These are phyloP conservation scores for Diorhabda sublineata DNA, from an alignment of 1,140 invertebrate genomes.

Conservation along the genomic window DNA sequence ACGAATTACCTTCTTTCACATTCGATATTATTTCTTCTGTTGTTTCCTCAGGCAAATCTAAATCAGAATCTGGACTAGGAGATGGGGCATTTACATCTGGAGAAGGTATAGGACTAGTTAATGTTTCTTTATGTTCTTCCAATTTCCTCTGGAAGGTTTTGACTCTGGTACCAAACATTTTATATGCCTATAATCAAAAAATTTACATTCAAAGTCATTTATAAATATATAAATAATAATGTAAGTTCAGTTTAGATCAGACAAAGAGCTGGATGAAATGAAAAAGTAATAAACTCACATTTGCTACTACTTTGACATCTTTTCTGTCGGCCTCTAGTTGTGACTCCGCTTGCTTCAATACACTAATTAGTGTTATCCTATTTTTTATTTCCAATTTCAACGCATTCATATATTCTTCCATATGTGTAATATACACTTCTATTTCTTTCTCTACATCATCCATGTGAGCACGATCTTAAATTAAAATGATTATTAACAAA, in stretches of 20 bases:
- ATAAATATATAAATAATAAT: background rate
- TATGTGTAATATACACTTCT: constrained; percentile 70
- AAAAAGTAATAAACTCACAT: constrained; percentile 60
- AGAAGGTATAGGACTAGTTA: constrained; percentile 64
- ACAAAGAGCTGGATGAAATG: too few species aligned
- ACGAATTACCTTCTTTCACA: constrained; percentile 11
- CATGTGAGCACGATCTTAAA: constrained; percentile 71
- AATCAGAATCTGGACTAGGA: constrained; percentile 73
- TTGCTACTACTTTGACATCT: constrained; percentile 89
- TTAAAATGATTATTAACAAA: background rate
- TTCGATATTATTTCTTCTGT: constrained; percentile 7
- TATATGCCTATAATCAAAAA: constrained; percentile 72
- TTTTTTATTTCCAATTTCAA: constrained; percentile 80
- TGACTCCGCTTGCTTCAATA: constrained; percentile 73
- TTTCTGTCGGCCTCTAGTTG: constrained; percentile 86
- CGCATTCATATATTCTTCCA: constrained; percentile 76
- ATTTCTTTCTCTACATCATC: constrained; percentile 86
- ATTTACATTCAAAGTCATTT: background rate
- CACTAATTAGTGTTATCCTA: constrained; percentile 67
- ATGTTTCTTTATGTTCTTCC: constrained; percentile 67
- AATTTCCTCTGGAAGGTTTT: constrained; percentile 80
- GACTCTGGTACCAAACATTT: constrained; percentile 83
- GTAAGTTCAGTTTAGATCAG: background rate
- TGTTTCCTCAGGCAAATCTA: constrained; percentile 62
- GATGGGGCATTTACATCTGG: constrained; percentile 80